Evolutionary conservation across 2,888 invertebrate genomes (phyloP), one percentile per base, ranked within the genome.

Genomic region (Entomobrya multifasciata): DNA sequence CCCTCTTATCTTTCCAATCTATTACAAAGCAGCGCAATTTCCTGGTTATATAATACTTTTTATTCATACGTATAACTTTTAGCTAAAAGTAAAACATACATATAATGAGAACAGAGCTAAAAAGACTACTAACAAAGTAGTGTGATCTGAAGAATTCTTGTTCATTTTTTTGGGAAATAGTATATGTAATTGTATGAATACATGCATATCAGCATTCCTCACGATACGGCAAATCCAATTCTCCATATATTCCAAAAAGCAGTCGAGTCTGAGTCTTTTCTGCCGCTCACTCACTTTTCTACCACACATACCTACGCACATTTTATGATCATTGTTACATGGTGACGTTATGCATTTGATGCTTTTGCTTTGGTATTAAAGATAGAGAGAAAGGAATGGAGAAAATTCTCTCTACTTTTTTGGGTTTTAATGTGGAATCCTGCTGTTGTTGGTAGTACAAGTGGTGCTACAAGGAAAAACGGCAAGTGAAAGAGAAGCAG

Each of bases 141-240:
- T 36, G 22, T 25, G 55, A 80, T 80, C 55, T 67, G 17, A 80
- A 52, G 80, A 80, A 80, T 80, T 80, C 27, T 30, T 80, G 80
- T 80, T 67, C 67, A 67, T 49, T 13, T 80, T 41, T 20, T 8
- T 13, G 36, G 36, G 22, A 52, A 65, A 72, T 49, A 22, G 4
- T 57, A 44, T 41, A 65, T 1, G 6, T 72, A 49, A n/a, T 6
- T 6, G 36, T 20, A 22, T 76, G 13, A 13, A 41, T 8, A 6
- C 49, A 49, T 27, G 6, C 6, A 44, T 20, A 41, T 76, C 15
- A 8, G 25, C 30, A 27, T n/a, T 27, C 27, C n/a, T 20, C 67
- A 44, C 22, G 22, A 15, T 67, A n/a, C 47, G 10, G 22, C 25
- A 22, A 49, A 49, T 72, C 15, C 15, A 72, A 72, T 22, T 25